Base-by-base conservation (phyloP, 2,888 invertebrate species). In the Limulus polyphemus region DNA sequence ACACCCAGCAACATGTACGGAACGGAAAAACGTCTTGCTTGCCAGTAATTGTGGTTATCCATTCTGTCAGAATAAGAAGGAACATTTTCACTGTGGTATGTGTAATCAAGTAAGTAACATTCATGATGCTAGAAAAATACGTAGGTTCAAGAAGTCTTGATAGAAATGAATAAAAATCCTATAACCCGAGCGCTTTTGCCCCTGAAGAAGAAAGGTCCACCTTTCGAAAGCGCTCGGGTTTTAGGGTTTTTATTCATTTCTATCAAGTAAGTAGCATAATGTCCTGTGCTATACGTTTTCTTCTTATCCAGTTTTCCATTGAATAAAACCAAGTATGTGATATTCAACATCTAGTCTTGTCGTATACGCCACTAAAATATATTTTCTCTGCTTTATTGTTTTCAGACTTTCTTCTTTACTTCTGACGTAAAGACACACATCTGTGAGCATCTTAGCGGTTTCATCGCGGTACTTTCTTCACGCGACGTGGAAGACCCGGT, bases 31-130 rank as follows among this genome's bases (percentile, higher is more conserved):
- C 69, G 69, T 70, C 81, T 79, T 0, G 75, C 83, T 83, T 0
- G 83, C 84, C 67, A 78, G 81, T 61, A 82, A 83, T 59, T 88
- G 88, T 75, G 84, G 85, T 59, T 79, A 86, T 17, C 86, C 88
- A 7, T 88, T 88, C 74, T 88, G 88, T 76, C 88, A 88, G 74
- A 88, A 87, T 75, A 80, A 85, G 64, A 84, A 85, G 72, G 83
- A 84, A 68, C 88, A 88, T 73, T 87, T 84, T 73, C 88, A 89
- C 73, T 88, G 88, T 76, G 83, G 84, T 72, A 82, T 85, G 57
- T 88, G 88, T 77, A 86, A 87, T 75, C 88, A 87, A 76, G 80
- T 80, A 73, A 58, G 55, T 32, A 32, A 32, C 32, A 32, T 32
- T n/a, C n/a, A n/a, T n/a, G n/a, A n/a, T n/a, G n/a, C n/a, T n/a